Evolutionary conservation across 2,113 vertebrate genomes (phyloP).

Genomic region (Gallinago jamesoni): DNA sequence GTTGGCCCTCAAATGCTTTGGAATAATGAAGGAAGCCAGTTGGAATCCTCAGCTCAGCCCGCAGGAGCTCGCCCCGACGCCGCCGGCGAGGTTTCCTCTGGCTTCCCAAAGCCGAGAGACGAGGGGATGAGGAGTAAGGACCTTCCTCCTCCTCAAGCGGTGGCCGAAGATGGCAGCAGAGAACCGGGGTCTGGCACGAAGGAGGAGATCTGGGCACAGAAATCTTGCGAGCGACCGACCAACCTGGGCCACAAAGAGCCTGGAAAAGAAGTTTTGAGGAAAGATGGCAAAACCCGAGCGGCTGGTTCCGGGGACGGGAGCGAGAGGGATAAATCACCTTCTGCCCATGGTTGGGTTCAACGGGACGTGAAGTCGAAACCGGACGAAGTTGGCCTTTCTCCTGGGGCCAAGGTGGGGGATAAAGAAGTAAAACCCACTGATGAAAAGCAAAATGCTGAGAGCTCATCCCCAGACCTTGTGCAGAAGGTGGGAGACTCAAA

Average conservation of each 20-base stretch:
- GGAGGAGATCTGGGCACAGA: accelerated
- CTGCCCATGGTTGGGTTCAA: neutral
- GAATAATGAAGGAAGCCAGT: neutral
- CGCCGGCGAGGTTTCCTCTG: neutral
- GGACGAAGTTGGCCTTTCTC: neutral
- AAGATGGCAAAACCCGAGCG: neutral
- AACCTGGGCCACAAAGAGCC: accelerated
- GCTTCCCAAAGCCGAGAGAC: neutral
- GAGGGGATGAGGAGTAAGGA: neutral
- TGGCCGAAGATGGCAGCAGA: neutral
- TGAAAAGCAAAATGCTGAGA: accelerated
- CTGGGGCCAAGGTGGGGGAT: neutral
- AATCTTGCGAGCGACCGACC: accelerated
- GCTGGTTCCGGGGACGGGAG: neutral
- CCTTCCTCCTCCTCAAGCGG: neutral
- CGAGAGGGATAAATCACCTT: neutral
- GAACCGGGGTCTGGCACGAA: neutral
- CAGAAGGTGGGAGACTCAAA: neutral
- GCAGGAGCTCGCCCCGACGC: neutral
- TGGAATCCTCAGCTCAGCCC: neutral
- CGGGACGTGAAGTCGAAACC: neutral
- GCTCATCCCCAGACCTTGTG: neutral
- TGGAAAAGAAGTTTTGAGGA: neutral
- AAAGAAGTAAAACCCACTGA: neutral
- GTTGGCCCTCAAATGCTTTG: neutral